Evolutionary conservation across 2,888 invertebrate species (phyloP), one percentile per base, ranked within the genome.

Genomic region (Hymenopus coronatus): DNA sequence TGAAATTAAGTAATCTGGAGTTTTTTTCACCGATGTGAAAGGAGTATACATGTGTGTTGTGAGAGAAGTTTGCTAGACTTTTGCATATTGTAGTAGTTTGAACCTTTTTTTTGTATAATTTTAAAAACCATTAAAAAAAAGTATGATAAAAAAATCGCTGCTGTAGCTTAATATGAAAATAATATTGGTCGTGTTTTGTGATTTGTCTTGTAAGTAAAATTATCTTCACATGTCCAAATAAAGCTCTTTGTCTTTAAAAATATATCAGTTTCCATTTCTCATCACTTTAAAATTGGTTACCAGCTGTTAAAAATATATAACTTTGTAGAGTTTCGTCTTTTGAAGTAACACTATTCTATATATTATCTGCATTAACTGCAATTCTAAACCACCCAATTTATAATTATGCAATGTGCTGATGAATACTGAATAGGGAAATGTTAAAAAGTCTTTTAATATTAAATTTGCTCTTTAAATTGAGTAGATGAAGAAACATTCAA

Each of bases 161-260:
- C 90, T 90, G 84, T 90, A 90, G 90, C 90, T 90, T 90, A 89
- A 12, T 70, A 70, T 70, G 54, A 70, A 89, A 88, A 88, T 88
- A 88, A 90, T 90, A 90, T 90, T 88, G 87, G 90, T 90, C 89
- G 90, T 90, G 90, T 90, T 90, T 89, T 90, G 90, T 90, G 89
- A 90, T 89, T 89, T 89, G 90, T 90, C 89, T 89, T 90, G 90
- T 90, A 89, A 89, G 90, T 90, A 88, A 90, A 89, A 89, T 83
- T 90, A 88, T 90, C 88, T 70, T 90, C 88, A 90, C 89, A 88
- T 89, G 90, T 90, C 90, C 90, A 90, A 90, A 87, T 88, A 90
- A 90, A 89, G 88, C 84, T 90, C 89, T 90, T 90, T 90, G 90
- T 90, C 90, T 90, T 90, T 89, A 90, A 88, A 85, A 84, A 70